Conservation (phyloP, 2,113 vertebrate species). For the Gavialis gangeticus region DNA sequence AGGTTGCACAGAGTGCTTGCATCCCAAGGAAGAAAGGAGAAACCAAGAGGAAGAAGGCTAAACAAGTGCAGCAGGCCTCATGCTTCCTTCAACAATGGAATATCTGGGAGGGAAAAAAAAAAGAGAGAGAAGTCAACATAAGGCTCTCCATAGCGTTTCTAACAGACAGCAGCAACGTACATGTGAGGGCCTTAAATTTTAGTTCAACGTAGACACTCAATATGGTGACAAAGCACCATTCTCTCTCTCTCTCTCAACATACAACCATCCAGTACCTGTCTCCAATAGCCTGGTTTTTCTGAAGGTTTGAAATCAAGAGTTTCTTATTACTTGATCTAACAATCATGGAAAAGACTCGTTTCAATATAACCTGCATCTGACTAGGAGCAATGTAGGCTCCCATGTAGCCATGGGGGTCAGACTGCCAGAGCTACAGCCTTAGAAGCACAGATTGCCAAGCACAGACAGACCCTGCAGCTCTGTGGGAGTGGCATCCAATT, state of each 20-base stretch:
- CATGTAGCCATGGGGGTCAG: neutral
- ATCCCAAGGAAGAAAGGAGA: constrained; percentile 48
- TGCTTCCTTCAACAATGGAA: constrained; percentile 97
- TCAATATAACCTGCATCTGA: neutral
- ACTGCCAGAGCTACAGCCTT: neutral
- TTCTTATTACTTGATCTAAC: neutral
- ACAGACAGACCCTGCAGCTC: neutral
- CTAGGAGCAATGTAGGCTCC: neutral
- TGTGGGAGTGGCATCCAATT: neutral
- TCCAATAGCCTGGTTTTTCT: neutral
- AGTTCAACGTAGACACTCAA: neutral
- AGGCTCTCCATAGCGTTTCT: neutral
- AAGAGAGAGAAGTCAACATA: constrained; percentile 21
- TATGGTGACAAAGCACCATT: neutral
- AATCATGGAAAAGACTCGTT: neutral
- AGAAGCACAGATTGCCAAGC: neutral
- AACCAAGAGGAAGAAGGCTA: constrained; percentile 65
- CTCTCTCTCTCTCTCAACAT: neutral
- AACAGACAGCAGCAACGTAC: neutral
- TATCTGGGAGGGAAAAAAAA: constrained; percentile 83
- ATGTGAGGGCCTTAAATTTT: neutral
- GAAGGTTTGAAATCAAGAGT: neutral
- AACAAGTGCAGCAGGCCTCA: constrained; percentile 81
- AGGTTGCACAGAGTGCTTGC: constrained; percentile 74
- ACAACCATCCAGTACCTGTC: neutral